These are phyloP conservation scores for Drosophila recens DNA, from an alignment of 2,888 invertebrate species.

Conservation along the genomic window DNA sequence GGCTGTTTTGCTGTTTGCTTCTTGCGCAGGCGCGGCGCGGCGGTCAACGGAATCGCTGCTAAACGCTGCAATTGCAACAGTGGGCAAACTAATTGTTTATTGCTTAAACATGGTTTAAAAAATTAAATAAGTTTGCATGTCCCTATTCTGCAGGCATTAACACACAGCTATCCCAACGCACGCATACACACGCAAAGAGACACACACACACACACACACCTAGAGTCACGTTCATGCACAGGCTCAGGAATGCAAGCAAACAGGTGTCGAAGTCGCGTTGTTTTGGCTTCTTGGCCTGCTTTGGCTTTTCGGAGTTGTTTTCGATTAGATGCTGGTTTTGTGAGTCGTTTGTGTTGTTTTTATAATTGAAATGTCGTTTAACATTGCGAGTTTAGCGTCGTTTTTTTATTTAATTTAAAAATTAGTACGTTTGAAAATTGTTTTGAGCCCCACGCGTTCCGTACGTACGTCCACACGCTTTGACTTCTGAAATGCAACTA, in stretches of 20 bases:
- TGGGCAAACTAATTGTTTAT: slow-evolving; percentile 46
- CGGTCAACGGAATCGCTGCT: slow-evolving; percentile 27
- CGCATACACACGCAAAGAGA: not conserved
- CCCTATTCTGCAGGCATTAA: slow-evolving; percentile 14
- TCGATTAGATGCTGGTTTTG: slow-evolving; percentile 27
- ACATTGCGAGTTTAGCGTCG: slow-evolving; percentile 26
- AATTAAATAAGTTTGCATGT: slow-evolving; percentile 37
- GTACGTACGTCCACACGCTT: slow-evolving; percentile 20
- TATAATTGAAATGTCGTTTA: slow-evolving; percentile 21
- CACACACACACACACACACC: slow-evolving; percentile 19
- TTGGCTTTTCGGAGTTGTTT: slow-evolving; percentile 20
- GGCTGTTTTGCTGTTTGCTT: slow-evolving; percentile 33
- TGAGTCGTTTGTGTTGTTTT: slow-evolving; percentile 19
- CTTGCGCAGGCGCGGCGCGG: slow-evolving; percentile 48
- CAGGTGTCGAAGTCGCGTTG: slow-evolving; percentile 65
- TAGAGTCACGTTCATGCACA: slow-evolving; percentile 37
- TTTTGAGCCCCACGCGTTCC: slow-evolving; percentile 24
- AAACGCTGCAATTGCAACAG: slow-evolving; percentile 48
- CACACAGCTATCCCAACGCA: slow-evolving; percentile 11
- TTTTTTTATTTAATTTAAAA: slow-evolving; percentile 16
- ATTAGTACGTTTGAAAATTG: slow-evolving; percentile 24
- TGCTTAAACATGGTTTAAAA: slow-evolving; percentile 39
- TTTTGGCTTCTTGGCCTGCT: slow-evolving; percentile 51
- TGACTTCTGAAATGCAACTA: slow-evolving; percentile 49
- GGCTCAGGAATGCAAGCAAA: slow-evolving; percentile 65